Base-by-base conservation (phyloP, 2,888 invertebrate species). In the Luffia ferchaultella region DNA sequence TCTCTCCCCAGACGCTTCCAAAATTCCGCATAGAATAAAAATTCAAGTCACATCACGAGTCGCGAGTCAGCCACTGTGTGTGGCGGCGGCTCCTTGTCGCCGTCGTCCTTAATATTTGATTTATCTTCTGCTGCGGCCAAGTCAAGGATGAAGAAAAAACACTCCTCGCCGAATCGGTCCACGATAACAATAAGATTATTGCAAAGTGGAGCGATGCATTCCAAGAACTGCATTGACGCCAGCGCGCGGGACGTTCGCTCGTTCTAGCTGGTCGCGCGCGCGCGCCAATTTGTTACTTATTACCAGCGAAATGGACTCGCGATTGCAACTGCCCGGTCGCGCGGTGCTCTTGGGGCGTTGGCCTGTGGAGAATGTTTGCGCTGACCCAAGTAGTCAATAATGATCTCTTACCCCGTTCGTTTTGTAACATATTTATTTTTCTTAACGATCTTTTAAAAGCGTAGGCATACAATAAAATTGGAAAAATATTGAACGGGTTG, bases 301-400 rank as follows among this genome's bases (percentile, higher is more conserved):
- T 16, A 15, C 30, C 16, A n/a, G 17, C 18, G 16, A 47, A 16
- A 18, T 47, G 9, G 47, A 42, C 15, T 30, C 12, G 5, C 15
- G 30, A 16, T 47, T 15, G 46, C 50, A 42, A 16, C 20, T 46
- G 30, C 41, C 18, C n/a, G 15, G 19, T 42, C 18, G 17, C 19
- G 20, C 18, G 42, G 18, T 5, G 45, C 17, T 17, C 65, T 67
- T 74, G 73, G 76, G 73, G 74, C 79, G 78, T 73, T 79, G 80
- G 73, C 79, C 80, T 73, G 73, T 66, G 63, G 69, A 76, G 79
- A 80, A 82, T 80, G 79, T 78, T 77, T 73, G 76, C 67, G 73
- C 68, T 76, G 78, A 78, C 76, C 78, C 70, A 74, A 79, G 77
- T 77, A 75, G 74, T 75, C 78, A 78, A 74, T 78, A 78, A 79